Evolutionary conservation across 1,140 invertebrate species (phyloP), one percentile per base, ranked within the genome.

Genomic region (Pectinophora gossypiella): DNA sequence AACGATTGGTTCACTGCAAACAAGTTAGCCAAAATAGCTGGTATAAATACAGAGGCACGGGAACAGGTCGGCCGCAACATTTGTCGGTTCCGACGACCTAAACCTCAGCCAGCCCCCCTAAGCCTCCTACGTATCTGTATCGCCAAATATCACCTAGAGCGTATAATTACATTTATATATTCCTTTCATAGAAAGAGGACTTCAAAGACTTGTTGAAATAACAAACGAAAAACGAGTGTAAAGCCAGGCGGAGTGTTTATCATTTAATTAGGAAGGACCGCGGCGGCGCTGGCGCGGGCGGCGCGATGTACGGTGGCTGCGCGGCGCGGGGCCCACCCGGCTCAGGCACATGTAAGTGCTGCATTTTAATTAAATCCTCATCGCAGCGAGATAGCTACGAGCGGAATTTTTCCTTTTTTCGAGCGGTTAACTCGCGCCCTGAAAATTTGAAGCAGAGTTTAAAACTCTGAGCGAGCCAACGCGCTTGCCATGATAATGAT

Each of bases 321-420:
- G 9, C 27, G 27, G 27, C 22, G 22, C n/a, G n/a, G n/a, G n/a
- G 35, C 16, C 7, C 13, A 18, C 3, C 10, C 16, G 36, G 45
- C 51, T 36, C 48, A 43, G 19, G 51, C 61, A 48, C 45, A 61
- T 63, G 55, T 66, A 61, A 68, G 60, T 68, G 60, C 55, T 61
- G 64, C 61, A 54, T 72, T 80, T 80, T 76, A 76, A 80, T 76
- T 75, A 76, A 76, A 73, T 74, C 62, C 64, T 75, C 59, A 63
- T 65, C 66, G 61, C 45, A 52, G 59, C 55, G 67, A 69, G 64
- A 73, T 68, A 67, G 64, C 54, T 61, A 51, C 58, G 45, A 45
- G 32, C 51, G 53, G 59, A 58, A 58, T 64, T 65, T 69, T 48
- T 51, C 38, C 56, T 64, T 70, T 65, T 70, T 65, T 54, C 36